phyloP scores from a whole-genome alignment of 2,888 invertebrate species.

The Beris chalybata region DNA sequence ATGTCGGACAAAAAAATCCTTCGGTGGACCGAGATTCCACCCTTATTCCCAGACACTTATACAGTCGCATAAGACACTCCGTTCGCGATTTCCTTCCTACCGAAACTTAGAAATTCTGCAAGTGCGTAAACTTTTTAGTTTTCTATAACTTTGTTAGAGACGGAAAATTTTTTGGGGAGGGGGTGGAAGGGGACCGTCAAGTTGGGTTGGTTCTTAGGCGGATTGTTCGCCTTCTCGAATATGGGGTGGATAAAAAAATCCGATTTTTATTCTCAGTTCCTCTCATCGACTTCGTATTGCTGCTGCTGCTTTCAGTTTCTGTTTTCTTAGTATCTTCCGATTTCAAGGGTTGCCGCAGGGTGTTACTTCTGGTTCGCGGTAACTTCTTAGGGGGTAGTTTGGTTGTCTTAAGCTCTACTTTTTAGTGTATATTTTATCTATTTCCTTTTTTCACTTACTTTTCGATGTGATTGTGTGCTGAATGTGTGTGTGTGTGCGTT shows the following conservation, averaged over 20 bases:
- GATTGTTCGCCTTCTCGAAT: conserved; percentile 4
- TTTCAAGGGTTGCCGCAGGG: conserved; percentile 25
- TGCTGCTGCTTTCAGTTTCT: conserved; percentile 12
- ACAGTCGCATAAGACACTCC: conserved; percentile 13
- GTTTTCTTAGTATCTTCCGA: conserved; percentile 25
- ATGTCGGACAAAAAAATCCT: conserved; percentile 7
- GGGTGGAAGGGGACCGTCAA: neutral
- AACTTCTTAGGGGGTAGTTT: conserved; percentile 2
- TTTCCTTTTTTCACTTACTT: conserved; percentile 23
- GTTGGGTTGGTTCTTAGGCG: neutral
- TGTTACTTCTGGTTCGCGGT: conserved; percentile 4
- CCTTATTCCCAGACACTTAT: conserved; percentile 11
- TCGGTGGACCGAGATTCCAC: neutral
- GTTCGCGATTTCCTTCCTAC: conserved; percentile 21
- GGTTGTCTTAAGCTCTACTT: conserved; percentile 30
- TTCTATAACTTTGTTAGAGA: conserved; percentile 39
- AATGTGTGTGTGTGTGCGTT: conserved; percentile 20
- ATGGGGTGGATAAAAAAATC: neutral
- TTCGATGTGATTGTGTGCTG: conserved; percentile 24
- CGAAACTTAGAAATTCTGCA: conserved; percentile 40
- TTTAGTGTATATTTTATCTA: conserved; percentile 32
- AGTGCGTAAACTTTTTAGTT: conserved; percentile 41
- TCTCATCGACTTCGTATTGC: conserved; percentile 13
- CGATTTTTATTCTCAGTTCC: conserved; percentile 1
- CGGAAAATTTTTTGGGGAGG: conserved; percentile 30